A percentile compares a stretch with the other conserved stretches of the same genome.
These are phyloP conservation scores for Synanthedon andrenaeformis DNA, from an alignment of 2,888 invertebrate species.

Conservation along the genomic window DNA sequence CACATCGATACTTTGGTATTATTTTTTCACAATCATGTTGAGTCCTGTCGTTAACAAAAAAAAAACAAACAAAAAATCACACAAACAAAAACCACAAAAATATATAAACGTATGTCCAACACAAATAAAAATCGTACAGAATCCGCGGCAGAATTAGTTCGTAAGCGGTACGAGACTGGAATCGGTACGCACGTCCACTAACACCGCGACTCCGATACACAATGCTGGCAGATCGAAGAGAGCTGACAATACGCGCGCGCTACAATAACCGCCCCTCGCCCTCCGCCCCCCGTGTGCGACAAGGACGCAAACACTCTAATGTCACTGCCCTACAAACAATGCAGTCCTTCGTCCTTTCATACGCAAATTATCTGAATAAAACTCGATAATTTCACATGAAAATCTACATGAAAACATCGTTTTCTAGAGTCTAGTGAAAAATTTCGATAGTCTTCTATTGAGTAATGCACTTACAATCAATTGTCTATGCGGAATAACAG, in stretches of 20 bases:
- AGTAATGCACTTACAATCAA: slow-evolving; percentile 47
- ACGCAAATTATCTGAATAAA: slow-evolving; percentile 20
- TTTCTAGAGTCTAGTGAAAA: slow-evolving; percentile 10
- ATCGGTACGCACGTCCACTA: slow-evolving; percentile 41
- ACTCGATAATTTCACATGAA: slow-evolving; percentile 14
- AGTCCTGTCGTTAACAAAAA: slow-evolving; percentile 30
- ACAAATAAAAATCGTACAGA: slow-evolving; percentile 25
- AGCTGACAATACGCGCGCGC: slow-evolving; percentile 67
- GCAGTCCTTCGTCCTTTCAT: slow-evolving; percentile 44
- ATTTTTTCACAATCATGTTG: slow-evolving; percentile 24
- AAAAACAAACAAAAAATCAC: slow-evolving; percentile 24
- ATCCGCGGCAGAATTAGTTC: slow-evolving; percentile 36
- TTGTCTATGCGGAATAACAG: slow-evolving; percentile 65
- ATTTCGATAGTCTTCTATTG: slow-evolving; percentile 29
- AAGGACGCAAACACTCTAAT: slow-evolving; percentile 65
- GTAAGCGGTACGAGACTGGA: slow-evolving; percentile 38
- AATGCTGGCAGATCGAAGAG: slow-evolving; percentile 69
- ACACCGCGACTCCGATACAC: slow-evolving; percentile 53
- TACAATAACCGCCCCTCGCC: slow-evolving; percentile 65
- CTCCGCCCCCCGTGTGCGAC: slow-evolving; percentile 52
- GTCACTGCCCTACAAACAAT: slow-evolving; percentile 69
- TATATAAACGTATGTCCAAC: slow-evolving; percentile 31
- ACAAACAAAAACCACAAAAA: slow-evolving; percentile 31
- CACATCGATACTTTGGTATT: slow-evolving; percentile 60
- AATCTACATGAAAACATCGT: slow-evolving; percentile 1